A percentile compares a stretch with the other conserved stretches of the same genome.
Conservation (phyloP, 2,113 vertebrate genomes). For the Myxocyprinus asiaticus region DNA sequence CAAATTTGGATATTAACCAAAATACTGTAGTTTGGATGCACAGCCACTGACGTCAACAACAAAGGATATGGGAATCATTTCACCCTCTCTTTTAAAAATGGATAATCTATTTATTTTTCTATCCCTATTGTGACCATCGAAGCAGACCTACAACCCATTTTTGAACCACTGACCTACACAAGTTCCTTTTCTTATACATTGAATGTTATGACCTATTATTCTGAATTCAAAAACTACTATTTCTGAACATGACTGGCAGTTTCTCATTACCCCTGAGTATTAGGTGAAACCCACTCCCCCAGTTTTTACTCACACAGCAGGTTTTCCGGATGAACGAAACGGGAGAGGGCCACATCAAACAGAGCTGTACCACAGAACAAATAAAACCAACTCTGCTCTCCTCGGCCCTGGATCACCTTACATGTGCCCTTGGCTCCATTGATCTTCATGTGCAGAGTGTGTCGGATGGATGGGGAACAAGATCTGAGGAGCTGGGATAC, state of each 20-base stretch:
- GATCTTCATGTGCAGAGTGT: slow-evolving; percentile 33
- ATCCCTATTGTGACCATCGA: too few relatives aligned
- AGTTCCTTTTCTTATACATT: not conserved
- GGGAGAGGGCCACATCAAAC: slow-evolving; percentile 34
- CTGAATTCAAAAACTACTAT: too few relatives aligned
- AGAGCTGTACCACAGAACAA: not conserved
- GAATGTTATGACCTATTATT: not conserved
- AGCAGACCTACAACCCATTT: too few relatives aligned
- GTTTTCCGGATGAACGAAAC: slow-evolving; percentile 44
- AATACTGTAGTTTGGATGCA: too few relatives aligned
- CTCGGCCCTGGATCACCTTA: slow-evolving; percentile 39
- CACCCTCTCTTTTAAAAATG: too few relatives aligned
- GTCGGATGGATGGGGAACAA: slow-evolving; percentile 39
- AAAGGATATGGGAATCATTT: too few relatives aligned
- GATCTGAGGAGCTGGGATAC: slow-evolving; percentile 33
- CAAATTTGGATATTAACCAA: too few relatives aligned
- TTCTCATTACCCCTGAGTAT: slow-evolving; percentile 22
- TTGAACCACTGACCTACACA: too few relatives aligned
- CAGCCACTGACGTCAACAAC: too few relatives aligned
- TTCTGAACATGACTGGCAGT: slow-evolving; percentile 1
- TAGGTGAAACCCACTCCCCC: slow-evolving; percentile 24
- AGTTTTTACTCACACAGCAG: slow-evolving; percentile 35
- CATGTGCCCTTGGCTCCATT: slow-evolving; percentile 36
- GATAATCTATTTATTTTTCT: too few relatives aligned
- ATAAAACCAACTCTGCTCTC: slow-evolving; percentile 33